A percentile compares a stretch with the other conserved stretches of the same genome.
Evolutionary conservation across 2,888 invertebrate species (phyloP).

Genomic region (Timema cristinae): DNA sequence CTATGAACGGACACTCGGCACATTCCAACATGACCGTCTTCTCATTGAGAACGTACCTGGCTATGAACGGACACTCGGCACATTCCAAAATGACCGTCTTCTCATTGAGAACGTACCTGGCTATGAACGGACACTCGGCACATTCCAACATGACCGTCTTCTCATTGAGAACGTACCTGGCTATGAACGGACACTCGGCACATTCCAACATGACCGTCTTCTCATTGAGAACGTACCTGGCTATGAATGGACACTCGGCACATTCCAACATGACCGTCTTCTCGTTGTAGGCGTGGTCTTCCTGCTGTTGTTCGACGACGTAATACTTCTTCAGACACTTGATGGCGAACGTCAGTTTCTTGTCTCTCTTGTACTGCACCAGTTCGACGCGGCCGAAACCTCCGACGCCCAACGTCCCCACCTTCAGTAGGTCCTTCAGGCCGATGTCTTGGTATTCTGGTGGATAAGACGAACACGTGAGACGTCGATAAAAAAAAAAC

Average conservation of each 20-base stretch:
- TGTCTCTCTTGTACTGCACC: slow-evolving; percentile 36
- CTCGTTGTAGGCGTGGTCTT: slow-evolving; percentile 85
- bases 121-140: background rate
- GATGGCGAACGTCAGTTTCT: slow-evolving; percentile 64
- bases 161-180: slow-evolving; percentile 55
- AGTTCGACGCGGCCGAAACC: slow-evolving; percentile 55
- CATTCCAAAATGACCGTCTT: slow-evolving; percentile 59
- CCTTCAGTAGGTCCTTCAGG: slow-evolving; percentile 53
- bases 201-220: slow-evolving; percentile 59
- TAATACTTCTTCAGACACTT: slow-evolving; percentile 87
- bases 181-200: background rate
- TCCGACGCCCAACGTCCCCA: slow-evolving; percentile 55
- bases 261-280: slow-evolving; percentile 59
- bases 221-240: slow-evolving; percentile 55
- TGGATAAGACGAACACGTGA: background rate
- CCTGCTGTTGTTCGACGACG: slow-evolving; percentile 82
- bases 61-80: background rate
- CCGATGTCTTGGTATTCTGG: slow-evolving; percentile 49
- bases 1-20: background rate
- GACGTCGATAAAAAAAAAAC: slow-evolving; percentile 20
- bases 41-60: slow-evolving; percentile 55
- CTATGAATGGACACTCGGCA: slow-evolving; percentile 26
- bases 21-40: slow-evolving; percentile 59
- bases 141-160: slow-evolving; percentile 59
- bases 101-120: slow-evolving; percentile 55